phyloP scores from a whole-genome alignment of 1,140 invertebrate genomes.

The Latrodectus geometricus region DNA sequence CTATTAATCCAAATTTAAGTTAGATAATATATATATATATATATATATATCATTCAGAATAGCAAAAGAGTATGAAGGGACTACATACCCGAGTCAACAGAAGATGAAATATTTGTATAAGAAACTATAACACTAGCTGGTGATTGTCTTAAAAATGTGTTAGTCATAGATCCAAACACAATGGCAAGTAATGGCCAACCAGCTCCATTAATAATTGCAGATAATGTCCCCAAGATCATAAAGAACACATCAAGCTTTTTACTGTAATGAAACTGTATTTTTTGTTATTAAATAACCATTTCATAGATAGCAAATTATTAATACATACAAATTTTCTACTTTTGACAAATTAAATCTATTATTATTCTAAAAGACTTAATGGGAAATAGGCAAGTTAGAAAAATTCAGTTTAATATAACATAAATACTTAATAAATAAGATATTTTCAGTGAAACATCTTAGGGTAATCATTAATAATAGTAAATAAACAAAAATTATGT shows the following conservation, averaged over 20 bases:
- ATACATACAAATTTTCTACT: background rate
- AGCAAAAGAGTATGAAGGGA: too few species aligned
- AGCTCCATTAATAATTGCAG: conserved; percentile 63
- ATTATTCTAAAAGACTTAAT: background rate
- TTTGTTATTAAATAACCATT: background rate
- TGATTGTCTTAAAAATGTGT: conserved; percentile 61
- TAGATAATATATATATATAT: too few species aligned
- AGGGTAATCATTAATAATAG: too few species aligned
- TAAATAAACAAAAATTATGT: too few species aligned
- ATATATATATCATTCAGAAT: too few species aligned
- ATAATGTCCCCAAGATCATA: conserved; percentile 59
- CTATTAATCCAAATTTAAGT: too few species aligned
- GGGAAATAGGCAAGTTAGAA: too few species aligned
- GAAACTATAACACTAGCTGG: background rate
- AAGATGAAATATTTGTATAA: conserved; percentile 2
- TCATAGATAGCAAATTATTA: conserved; percentile 8
- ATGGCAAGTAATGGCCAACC: conserved; percentile 63
- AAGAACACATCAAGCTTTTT: conserved; percentile 61
- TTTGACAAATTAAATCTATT: background rate
- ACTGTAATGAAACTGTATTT: conserved; percentile 62
- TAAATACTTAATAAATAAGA: too few species aligned
- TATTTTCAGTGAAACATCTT: too few species aligned
- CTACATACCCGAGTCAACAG: background rate
- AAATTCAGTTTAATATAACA: too few species aligned
- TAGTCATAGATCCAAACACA: conserved; percentile 64